These are phyloP conservation scores for Palythoa caribaeorum DNA, from an alignment of 92 coral and sea anemone species.

Conservation along the genomic window DNA sequence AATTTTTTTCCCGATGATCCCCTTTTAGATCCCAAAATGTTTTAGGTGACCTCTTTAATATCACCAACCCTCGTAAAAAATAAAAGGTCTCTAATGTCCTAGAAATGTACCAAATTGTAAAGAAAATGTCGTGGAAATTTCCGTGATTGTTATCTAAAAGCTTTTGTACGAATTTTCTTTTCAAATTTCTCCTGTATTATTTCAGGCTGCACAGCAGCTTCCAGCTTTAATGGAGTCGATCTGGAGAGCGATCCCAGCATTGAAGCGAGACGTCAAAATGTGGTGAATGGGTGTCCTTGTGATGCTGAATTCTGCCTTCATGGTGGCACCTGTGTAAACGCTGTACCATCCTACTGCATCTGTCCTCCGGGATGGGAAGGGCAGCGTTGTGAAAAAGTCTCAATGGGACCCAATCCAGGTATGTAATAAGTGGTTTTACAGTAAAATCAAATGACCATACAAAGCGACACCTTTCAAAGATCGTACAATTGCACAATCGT, in stretches of 20 bases:
- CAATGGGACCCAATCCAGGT: constrained; percentile 76
- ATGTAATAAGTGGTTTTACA: neutral
- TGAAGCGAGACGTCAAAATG: constrained; percentile 80
- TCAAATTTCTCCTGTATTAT: neutral
- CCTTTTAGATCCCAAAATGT: no score
- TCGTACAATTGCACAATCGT: no score
- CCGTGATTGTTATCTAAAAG: neutral
- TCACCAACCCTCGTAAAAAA: no score
- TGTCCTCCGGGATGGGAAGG: constrained; percentile 90
- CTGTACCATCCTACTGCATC: constrained; percentile 80
- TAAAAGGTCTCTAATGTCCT: no score
- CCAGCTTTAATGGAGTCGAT: constrained; percentile 81
- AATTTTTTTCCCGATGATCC: no score
- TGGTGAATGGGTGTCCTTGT: constrained; percentile 90
- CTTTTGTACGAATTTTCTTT: neutral
- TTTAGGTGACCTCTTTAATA: no score
- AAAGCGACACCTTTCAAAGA: no score
- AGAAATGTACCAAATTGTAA: no score
- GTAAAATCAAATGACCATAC: no score
- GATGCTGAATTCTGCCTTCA: constrained; percentile 70
- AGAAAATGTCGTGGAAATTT: no score
- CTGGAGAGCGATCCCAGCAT: constrained; percentile 68
- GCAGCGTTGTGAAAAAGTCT: constrained; percentile 51
- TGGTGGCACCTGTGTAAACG: constrained; percentile 90
- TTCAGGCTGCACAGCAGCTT: constrained; percentile 88